phyloP scores from a whole-genome alignment of 2,888 invertebrate species.

The Bellardia bayeri region DNA sequence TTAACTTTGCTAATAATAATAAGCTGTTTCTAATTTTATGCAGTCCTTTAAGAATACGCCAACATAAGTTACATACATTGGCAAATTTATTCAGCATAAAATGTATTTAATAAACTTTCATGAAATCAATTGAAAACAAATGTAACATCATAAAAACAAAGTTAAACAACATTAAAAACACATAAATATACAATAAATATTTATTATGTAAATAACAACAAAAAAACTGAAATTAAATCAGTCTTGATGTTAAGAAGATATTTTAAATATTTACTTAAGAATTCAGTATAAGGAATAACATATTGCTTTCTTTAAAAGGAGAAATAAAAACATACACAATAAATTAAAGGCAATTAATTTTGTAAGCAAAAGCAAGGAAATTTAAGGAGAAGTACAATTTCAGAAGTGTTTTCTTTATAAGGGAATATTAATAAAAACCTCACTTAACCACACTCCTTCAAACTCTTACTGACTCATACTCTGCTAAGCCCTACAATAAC shows the following conservation, averaged over 20 bases:
- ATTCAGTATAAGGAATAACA: not conserved
- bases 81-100: not conserved
- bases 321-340: not conserved
- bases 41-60: no score
- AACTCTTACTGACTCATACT: not conserved
- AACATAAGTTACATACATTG: not conserved
- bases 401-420: not conserved
- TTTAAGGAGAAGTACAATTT: not conserved
- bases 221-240: not conserved
- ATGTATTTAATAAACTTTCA: not conserved
- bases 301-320: not conserved
- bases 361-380: not conserved
- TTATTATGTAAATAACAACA: not conserved
- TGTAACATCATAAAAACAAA: not conserved
- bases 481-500: not conserved
- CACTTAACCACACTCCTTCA: not conserved
- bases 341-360: slow-evolving; percentile 6
- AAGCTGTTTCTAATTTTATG: no score
- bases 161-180: not conserved
- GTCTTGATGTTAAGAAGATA: not conserved
- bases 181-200: slow-evolving; percentile 3
- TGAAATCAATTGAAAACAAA: slow-evolving; percentile 30
- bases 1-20: no score
- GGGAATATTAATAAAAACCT: not conserved
- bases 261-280: not conserved